phyloP scores from a whole-genome alignment of 2,797 vertebrate genomes.

The Cichlasoma orientale region DNA sequence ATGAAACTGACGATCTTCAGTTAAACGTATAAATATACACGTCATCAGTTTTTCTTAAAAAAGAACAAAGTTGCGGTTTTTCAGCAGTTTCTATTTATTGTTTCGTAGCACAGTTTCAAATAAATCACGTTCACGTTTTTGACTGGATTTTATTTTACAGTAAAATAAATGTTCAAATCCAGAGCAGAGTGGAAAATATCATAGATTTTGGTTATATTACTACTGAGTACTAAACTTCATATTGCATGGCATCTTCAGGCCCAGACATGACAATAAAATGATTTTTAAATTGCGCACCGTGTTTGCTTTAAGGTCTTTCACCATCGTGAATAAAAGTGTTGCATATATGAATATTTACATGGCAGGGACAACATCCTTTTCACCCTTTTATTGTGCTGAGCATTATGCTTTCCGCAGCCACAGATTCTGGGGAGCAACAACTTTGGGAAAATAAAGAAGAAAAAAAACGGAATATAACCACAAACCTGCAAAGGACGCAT shows the following conservation, averaged over 20 bases:
- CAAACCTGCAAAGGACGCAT: constrained; percentile 24
- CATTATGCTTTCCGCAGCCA: not conserved
- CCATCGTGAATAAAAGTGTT: not conserved
- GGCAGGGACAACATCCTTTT: constrained; percentile 9
- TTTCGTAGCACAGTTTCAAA: not conserved
- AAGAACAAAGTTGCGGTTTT: not conserved
- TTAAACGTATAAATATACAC: no score
- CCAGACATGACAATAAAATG: not conserved
- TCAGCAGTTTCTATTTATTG: not conserved
- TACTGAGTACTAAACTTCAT: not conserved
- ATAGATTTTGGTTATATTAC: constrained; percentile 23
- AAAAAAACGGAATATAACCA: not conserved
- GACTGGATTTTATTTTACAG: constrained; percentile 49
- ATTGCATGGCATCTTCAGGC: not conserved
- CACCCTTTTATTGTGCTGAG: not conserved
- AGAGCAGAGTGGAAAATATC: constrained; percentile 21
- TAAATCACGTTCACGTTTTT: not conserved
- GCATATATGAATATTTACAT: constrained; percentile 38
- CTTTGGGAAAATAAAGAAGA: not conserved
- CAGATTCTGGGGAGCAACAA: not conserved
- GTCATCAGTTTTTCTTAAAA: not conserved
- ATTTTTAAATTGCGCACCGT: not conserved
- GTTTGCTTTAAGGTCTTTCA: not conserved
- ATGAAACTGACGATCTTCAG: no score
- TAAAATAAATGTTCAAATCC: constrained; percentile 1